Base-by-base conservation (phyloP, 2,888 invertebrate species). In the Serripes groenlandicus region DNA sequence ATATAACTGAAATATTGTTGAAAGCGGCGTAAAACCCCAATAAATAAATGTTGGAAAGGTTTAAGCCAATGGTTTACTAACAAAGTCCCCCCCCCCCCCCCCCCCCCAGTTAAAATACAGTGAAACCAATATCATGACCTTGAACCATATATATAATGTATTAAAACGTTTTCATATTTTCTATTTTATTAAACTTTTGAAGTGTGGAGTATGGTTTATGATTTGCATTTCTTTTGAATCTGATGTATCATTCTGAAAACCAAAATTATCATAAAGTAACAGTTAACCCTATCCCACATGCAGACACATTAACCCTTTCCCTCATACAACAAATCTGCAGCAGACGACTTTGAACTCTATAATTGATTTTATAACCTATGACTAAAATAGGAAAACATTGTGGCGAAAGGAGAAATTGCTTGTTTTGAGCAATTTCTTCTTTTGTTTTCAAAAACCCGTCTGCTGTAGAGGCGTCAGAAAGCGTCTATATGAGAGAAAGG, bases 121-220 rank as follows among this genome's bases (percentile, higher is more conserved):
- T 52, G 52, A 52, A 54, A 73, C 62, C 62, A 52, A 32, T 66
- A 34, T 62, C 52, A 52, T 78, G 78, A 60, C 74, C 56, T 54
- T 52, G 58, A 73, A 35, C 73, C 78, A 30, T 78, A n/a, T n/a
- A n/a, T n/a, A n/a, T n/a, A n/a, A n/a, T n/a, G n/a, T n/a, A n/a
- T n/a, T n/a, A 35, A 66, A 68, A 78, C 73, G 11, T 62, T 69
- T 54, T 68, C 68, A 78, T 78, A 78, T 78, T 78, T 69, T 73
- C 69, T 62, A 11, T 56, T 21, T 21, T 26, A 56, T 49, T n/a
- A n/a, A n/a, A n/a, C n/a, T n/a, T n/a, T 23, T 26, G 56, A n/a
- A 56, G 28, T 56, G 15, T 62, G 62, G 18, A 21, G 18, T n/a
- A 23, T 64, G n/a, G n/a, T 35, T 54, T 30, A 70, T 70, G 54